Conservation (phyloP, 2,888 invertebrate genomes). For the Dryobota labecula region DNA sequence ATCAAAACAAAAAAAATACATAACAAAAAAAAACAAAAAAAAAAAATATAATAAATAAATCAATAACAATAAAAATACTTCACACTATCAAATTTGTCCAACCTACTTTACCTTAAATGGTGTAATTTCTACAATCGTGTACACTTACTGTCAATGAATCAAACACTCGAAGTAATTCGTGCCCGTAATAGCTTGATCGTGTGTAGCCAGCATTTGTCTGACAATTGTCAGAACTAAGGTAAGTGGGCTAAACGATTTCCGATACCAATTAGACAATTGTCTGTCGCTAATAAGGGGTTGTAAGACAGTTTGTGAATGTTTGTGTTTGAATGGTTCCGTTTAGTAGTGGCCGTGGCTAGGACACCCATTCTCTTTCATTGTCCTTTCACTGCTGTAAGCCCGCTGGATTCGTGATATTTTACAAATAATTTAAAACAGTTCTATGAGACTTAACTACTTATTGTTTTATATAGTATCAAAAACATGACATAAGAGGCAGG, state of each 20-base stretch:
- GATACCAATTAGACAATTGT: conserved; percentile 40
- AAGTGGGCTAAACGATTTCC: conserved; percentile 44
- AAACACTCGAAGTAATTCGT: conserved; percentile 43
- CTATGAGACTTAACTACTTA: no score
- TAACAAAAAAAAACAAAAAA: no score
- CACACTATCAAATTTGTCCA: conserved; percentile 2
- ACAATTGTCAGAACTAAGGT: conserved; percentile 29
- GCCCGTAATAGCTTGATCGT: conserved; percentile 55
- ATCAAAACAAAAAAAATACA: no score
- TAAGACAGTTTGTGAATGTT: conserved; percentile 27
- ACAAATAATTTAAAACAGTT: no score
- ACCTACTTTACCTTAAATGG: conserved; percentile 21
- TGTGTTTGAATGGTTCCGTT: not conserved
- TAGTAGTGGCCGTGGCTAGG: conserved; percentile 4
- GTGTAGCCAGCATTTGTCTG: conserved; percentile 29
- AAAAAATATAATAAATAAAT: no score
- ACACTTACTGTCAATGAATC: conserved; percentile 52
- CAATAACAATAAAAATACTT: not conserved
- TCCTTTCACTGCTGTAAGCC: conserved; percentile 13
- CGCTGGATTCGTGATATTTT: no score
- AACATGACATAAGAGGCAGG: no score
- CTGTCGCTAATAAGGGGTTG: conserved; percentile 46
- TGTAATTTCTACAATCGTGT: conserved; percentile 44
- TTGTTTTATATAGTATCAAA: no score
- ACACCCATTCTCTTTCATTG: conserved; percentile 37